phyloP scores from a whole-genome alignment of 1,140 invertebrate species.

The Ylistrum balloti region DNA sequence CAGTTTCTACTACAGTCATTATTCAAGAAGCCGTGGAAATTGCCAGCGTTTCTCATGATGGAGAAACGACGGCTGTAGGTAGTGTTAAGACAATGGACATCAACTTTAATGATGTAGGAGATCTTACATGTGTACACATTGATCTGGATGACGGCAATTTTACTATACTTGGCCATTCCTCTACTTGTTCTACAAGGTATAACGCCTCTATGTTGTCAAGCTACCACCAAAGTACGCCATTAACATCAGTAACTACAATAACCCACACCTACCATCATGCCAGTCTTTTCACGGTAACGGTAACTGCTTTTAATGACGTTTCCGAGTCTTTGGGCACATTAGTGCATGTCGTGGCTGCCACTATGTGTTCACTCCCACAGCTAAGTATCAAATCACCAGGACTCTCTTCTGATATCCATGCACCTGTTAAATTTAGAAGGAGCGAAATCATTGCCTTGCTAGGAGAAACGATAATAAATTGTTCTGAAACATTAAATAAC shows the following conservation, averaged over 20 bases:
- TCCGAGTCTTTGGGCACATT: constrained; percentile 64
- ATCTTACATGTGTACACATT: constrained; percentile 79
- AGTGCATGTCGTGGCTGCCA: constrained; percentile 69
- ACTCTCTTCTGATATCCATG: constrained; percentile 60
- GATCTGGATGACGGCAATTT: constrained; percentile 79
- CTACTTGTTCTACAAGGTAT: constrained; percentile 48
- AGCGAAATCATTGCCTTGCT: constrained; percentile 68
- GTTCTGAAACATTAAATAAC: constrained; percentile 70
- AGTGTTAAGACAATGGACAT: constrained; percentile 72
- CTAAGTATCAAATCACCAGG: constrained; percentile 74
- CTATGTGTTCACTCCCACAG: constrained; percentile 78
- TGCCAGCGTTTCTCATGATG: constrained; percentile 47
- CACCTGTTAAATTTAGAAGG: constrained; percentile 63
- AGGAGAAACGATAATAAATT: constrained; percentile 73
- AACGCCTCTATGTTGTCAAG: not conserved
- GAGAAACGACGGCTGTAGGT: constrained; percentile 50
- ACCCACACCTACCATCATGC: constrained; percentile 50
- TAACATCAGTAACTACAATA: constrained; percentile 57
- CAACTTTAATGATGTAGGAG: constrained; percentile 74
- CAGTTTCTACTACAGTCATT: constrained; percentile 46
- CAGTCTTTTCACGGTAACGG: constrained; percentile 68
- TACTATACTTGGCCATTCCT: constrained; percentile 57
- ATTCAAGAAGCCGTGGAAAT: constrained; percentile 58
- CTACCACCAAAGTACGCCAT: not conserved
- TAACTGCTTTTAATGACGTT: constrained; percentile 75